These are phyloP conservation scores for Drosophila glabriapex DNA, from an alignment of 2,888 invertebrate genomes.

Conservation along the genomic window DNA sequence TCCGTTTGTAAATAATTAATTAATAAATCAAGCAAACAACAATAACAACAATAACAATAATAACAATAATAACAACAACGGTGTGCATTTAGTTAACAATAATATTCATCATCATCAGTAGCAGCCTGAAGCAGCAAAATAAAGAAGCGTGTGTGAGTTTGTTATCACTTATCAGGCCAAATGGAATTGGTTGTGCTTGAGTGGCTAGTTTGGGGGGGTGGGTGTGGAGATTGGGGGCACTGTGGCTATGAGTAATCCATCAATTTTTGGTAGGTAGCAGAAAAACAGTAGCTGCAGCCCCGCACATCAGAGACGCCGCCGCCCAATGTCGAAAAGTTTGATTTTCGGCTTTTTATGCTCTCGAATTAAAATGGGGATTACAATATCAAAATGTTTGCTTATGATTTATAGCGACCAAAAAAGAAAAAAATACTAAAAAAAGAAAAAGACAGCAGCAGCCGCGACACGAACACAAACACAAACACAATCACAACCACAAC, in stretches of 20 bases:
- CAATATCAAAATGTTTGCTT: conserved; percentile 83
- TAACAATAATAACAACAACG: conserved; percentile 22
- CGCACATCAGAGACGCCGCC: conserved; percentile 80
- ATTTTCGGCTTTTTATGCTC: conserved; percentile 83
- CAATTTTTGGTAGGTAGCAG: conserved; percentile 74
- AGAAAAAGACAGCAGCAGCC: conserved; percentile 39
- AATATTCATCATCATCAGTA: conserved; percentile 62
- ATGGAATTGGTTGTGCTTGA: conserved; percentile 46
- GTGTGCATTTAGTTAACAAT: conserved; percentile 36
- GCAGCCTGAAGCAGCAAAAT: conserved; percentile 42
- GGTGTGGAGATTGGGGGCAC: conserved; percentile 2
- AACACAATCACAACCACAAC: conserved; percentile 36
- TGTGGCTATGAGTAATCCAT: conserved; percentile 70
- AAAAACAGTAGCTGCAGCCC: conserved; percentile 64
- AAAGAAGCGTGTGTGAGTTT: conserved; percentile 17
- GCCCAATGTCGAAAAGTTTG: conserved; percentile 82
- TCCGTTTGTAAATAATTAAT: conserved; percentile 73
- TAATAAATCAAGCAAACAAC: conserved; percentile 76
- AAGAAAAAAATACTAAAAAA: neutral
- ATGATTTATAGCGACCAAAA: conserved; percentile 80
- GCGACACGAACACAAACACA: conserved; percentile 26
- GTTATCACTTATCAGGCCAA: conserved; percentile 56
- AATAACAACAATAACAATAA: conserved; percentile 27
- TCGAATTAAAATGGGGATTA: conserved; percentile 82
- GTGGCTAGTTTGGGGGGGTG: neutral